These are phyloP conservation scores for Agrotis segetum DNA, from an alignment of 2,888 invertebrate genomes.

Conservation along the genomic window DNA sequence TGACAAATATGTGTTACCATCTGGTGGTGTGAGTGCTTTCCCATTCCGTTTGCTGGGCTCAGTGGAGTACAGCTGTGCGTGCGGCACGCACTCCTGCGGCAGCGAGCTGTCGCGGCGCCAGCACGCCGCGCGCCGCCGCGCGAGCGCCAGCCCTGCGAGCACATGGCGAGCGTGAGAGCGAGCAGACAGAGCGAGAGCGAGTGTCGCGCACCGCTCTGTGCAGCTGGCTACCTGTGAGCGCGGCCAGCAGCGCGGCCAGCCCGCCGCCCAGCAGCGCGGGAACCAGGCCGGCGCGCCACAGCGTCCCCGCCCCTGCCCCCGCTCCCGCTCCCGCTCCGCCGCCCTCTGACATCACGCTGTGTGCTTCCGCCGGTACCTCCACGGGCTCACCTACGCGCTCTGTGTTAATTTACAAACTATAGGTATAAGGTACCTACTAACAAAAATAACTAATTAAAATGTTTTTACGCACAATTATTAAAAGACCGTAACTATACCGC, in stretches of 20 bases:
- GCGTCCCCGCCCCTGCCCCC: conserved; percentile 57
- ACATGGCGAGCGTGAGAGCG: no score
- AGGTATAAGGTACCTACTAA: no score
- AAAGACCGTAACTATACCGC: no score
- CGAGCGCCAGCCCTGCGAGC: conserved; percentile 34
- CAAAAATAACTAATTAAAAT: no score
- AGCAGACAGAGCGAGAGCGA: no score
- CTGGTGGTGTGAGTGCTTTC: conserved; percentile 75
- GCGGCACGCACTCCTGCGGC: conserved; percentile 60
- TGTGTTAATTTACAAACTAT: conserved; percentile 37
- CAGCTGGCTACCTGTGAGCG: conserved; percentile 60
- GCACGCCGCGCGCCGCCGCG: conserved; percentile 48
- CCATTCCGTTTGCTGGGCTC: conserved; percentile 77
- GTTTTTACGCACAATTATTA: no score
- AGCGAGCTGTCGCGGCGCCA: conserved; percentile 56
- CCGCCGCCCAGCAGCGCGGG: conserved; percentile 72
- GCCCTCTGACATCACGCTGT: conserved; percentile 64
- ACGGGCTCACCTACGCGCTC: conserved; percentile 79
- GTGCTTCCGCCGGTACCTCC: conserved; percentile 67
- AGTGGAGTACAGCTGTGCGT: conserved; percentile 75
- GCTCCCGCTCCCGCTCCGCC: conserved; percentile 45
- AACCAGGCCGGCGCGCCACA: conserved; percentile 67
- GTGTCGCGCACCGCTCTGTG: background rate
- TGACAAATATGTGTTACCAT: conserved; percentile 64
- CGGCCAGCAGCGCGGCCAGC: conserved; percentile 69